phyloP scores from a whole-genome alignment of 1,140 invertebrate genomes.

The Brevipalpus yothersi region DNA sequence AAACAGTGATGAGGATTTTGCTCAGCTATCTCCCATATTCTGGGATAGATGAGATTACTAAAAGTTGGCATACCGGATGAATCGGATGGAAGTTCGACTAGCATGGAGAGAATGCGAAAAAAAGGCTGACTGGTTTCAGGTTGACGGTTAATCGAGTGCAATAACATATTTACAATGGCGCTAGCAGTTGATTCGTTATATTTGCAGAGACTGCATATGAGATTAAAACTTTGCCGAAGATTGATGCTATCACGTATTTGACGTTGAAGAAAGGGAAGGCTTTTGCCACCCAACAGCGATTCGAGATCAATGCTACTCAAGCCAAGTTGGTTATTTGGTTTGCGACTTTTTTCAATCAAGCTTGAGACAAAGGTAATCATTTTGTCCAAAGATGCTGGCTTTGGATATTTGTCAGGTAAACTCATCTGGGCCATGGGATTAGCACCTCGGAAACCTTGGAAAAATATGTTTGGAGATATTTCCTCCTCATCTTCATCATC shows the following conservation, averaged over 20 bases:
- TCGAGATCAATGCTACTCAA: slow-evolving; percentile 49
- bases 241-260: slow-evolving; percentile 81
- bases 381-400: slow-evolving; percentile 73
- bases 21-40: slow-evolving; percentile 68
- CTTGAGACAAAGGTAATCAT: slow-evolving; percentile 73
- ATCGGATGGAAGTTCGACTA: slow-evolving; percentile 25
- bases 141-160: slow-evolving; percentile 63
- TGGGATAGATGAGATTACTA: slow-evolving; percentile 55
- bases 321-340: slow-evolving; percentile 37
- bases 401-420: slow-evolving; percentile 23
- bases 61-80: slow-evolving; percentile 58
- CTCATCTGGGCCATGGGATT: neutral
- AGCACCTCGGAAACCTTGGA: neutral
- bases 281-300: slow-evolving; percentile 58
- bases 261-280: slow-evolving; percentile 73
- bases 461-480: neutral
- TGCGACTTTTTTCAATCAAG: slow-evolving; percentile 61
- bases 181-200: slow-evolving; percentile 65
- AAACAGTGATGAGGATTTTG: slow-evolving; percentile 65
- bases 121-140: slow-evolving; percentile 55
- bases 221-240: slow-evolving; percentile 61
- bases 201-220: slow-evolving; percentile 68
- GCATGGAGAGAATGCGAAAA: slow-evolving; percentile 48
- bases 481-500: slow-evolving; percentile 49
- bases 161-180: slow-evolving; percentile 55